Conservation (phyloP, 2,797 vertebrate genomes). For the Gallirallus australis region DNA sequence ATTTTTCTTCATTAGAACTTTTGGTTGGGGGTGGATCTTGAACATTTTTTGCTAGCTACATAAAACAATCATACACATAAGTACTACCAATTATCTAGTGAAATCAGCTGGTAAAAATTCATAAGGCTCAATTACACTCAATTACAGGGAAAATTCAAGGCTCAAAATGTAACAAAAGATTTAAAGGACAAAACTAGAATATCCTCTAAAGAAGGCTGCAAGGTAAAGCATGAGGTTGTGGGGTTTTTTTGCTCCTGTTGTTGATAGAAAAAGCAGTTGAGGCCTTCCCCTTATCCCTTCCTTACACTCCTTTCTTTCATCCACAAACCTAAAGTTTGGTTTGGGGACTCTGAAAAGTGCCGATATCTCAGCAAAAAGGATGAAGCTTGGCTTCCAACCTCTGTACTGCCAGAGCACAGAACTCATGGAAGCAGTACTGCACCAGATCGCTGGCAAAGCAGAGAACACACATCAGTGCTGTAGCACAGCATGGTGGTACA, state of each 20-base stretch:
- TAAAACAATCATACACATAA: not conserved
- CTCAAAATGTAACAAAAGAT: not conserved
- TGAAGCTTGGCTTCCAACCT: not conserved
- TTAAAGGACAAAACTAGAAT: not conserved
- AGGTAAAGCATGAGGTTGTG: not conserved
- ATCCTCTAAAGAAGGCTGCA: not conserved
- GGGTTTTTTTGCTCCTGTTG: not conserved
- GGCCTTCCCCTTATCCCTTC: not conserved
- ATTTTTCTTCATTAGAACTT: conserved; percentile 5
- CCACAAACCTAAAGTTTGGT: not conserved
- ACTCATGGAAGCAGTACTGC: not conserved
- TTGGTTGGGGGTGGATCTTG: not conserved
- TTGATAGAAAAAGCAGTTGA: not conserved
- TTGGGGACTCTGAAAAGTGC: not conserved
- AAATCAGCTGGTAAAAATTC: not conserved
- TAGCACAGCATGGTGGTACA: rapidly evolving
- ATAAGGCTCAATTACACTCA: not conserved
- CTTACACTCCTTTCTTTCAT: not conserved
- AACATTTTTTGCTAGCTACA: not conserved
- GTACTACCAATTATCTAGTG: not conserved
- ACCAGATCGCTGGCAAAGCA: not conserved
- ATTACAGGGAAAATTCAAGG: not conserved
- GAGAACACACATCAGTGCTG: not conserved
- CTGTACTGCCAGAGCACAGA: not conserved
- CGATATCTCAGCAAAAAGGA: not conserved